A percentile compares a stretch with the other conserved stretches of the same genome.
phyloP scores from a whole-genome alignment of 2,797 vertebrate genomes.

The Lophius americanus region DNA sequence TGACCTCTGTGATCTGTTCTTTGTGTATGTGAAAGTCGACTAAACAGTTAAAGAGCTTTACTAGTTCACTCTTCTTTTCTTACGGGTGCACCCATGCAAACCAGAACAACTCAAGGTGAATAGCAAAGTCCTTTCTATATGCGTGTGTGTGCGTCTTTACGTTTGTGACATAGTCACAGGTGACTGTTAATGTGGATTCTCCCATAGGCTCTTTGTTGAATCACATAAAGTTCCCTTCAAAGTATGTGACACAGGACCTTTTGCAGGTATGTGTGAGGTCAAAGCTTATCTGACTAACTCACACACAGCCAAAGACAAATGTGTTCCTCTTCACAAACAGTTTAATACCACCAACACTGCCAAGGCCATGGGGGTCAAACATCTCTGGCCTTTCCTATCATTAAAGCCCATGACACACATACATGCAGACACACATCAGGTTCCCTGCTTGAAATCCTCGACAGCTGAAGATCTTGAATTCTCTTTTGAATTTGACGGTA shows the following conservation, averaged over 20 bases:
- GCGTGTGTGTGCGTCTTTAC: background rate
- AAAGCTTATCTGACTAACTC: conserved; percentile 56
- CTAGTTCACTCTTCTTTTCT: conserved; percentile 29
- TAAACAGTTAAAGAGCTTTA: conserved; percentile 9
- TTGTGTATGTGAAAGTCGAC: background rate
- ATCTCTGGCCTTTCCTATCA: conserved; percentile 61
- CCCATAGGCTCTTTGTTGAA: conserved; percentile 43
- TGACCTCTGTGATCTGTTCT: background rate
- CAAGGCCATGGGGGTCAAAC: conserved; percentile 52
- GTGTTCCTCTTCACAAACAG: conserved; percentile 57
- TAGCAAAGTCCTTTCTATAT: conserved; percentile 7
- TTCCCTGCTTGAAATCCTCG: conserved; percentile 37
- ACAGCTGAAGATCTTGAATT: conserved; percentile 19
- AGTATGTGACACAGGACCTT: conserved; percentile 37
- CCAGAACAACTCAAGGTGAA: conserved; percentile 17
- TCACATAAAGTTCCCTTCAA: conserved; percentile 27
- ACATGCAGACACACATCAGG: conserved; percentile 31
- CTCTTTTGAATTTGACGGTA: conserved; percentile 19
- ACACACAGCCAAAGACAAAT: conserved; percentile 59
- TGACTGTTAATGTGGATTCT: conserved; percentile 22
- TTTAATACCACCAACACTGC: conserved; percentile 57
- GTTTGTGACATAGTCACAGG: conserved; percentile 19
- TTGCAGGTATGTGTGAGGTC: conserved; percentile 52
- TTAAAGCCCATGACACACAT: conserved; percentile 19
- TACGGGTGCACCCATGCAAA: conserved; percentile 16